phyloP scores from a whole-genome alignment of 2,113 vertebrate species.

The Anhinga rufa region DNA sequence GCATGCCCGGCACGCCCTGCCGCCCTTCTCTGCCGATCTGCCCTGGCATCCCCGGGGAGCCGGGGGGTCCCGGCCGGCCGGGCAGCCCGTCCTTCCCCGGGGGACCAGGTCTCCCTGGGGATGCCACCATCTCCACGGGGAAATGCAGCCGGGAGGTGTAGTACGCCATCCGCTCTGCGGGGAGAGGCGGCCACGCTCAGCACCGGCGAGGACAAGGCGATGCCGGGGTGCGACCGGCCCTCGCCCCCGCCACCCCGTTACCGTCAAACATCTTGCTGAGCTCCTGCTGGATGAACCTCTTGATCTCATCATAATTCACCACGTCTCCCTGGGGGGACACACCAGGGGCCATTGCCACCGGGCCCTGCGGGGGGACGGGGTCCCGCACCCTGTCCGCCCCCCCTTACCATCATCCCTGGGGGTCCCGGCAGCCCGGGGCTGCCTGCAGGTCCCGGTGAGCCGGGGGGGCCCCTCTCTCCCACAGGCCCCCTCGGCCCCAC shows the following conservation, averaged over 20 bases:
- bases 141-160: slow-evolving; percentile 89
- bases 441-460: slow-evolving; percentile 75
- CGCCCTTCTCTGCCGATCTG: slow-evolving; percentile 92
- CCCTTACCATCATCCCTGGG: slow-evolving; percentile 87
- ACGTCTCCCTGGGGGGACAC: slow-evolving; percentile 75
- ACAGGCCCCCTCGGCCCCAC: slow-evolving; percentile 82
- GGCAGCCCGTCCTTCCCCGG: slow-evolving; percentile 88
- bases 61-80: slow-evolving; percentile 79
- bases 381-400: accelerated
- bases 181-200: background rate
- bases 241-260: slow-evolving; percentile 10
- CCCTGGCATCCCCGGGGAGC: slow-evolving; percentile 83
- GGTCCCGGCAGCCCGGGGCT: slow-evolving; percentile 76
- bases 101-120: slow-evolving; percentile 87
- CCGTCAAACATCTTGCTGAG: slow-evolving; percentile 94
- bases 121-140: slow-evolving; percentile 84
- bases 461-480: slow-evolving; percentile 86
- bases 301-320: slow-evolving; percentile 94
- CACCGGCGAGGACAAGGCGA: accelerated
- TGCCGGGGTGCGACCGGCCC: background rate
- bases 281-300: slow-evolving; percentile 92
- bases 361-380: accelerated
- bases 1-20: slow-evolving; percentile 79
- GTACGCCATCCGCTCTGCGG: slow-evolving; percentile 91
- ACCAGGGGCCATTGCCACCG: accelerated